Percentiles rank a stretch among this genome's conserved stretches.
Conservation (phyloP, 2,888 invertebrate species). For the Thecophora atra region DNA sequence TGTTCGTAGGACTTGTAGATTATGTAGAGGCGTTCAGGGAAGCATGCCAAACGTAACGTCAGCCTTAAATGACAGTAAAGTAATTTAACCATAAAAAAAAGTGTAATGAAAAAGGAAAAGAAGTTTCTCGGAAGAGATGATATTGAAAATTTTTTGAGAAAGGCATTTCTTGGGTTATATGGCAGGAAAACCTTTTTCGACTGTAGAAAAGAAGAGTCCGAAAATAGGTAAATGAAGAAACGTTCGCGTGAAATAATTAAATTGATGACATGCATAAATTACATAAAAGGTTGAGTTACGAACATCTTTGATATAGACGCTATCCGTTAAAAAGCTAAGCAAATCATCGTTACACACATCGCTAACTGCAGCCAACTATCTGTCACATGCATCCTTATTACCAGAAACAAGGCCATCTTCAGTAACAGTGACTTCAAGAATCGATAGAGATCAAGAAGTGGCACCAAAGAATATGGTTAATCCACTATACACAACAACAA, state of each 20-base stretch:
- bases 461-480: background rate
- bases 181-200: too few relatives aligned
- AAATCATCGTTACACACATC: too few relatives aligned
- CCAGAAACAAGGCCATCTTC: too few relatives aligned
- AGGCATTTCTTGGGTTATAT: background rate
- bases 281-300: background rate
- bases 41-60: conserved; percentile 11
- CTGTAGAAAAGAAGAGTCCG: too few relatives aligned
- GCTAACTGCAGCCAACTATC: too few relatives aligned
- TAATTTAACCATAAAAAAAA: background rate
- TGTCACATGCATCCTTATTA: too few relatives aligned
- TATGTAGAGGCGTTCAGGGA: background rate
- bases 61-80: conserved; percentile 22
- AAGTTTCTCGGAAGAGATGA: background rate
- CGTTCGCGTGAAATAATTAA: background rate
- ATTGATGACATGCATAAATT: background rate
- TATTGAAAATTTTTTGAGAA: conserved; percentile 4
- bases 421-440: too few relatives aligned
- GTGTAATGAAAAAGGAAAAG: background rate
- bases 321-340: too few relatives aligned
- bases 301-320: too few relatives aligned
- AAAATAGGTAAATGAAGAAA: background rate
- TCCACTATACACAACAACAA: too few relatives aligned
- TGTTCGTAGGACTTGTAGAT: too few relatives aligned
- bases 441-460: too few relatives aligned